Base-by-base conservation (phyloP, 1,140 invertebrate genomes). In the Drusus annulatus region DNA sequence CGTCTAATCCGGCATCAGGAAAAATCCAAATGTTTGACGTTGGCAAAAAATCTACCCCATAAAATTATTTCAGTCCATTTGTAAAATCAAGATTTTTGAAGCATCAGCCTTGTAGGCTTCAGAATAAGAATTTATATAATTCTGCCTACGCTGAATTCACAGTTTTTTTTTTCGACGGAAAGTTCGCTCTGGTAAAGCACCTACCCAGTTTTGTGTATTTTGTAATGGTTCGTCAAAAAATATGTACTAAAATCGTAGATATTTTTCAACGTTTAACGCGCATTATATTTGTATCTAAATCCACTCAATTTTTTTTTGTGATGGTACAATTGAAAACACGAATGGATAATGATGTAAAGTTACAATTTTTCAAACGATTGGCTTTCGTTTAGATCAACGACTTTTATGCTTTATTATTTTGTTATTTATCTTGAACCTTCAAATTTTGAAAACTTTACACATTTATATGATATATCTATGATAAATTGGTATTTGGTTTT, bases 31-130 rank as follows among this genome's bases (percentile, higher is more conserved):
- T 45, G 54, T 52, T 62, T 52, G 68, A 21, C 65, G 78, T 83
- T 50, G 58, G 79, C 81, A 65, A 65, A 79, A 80, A 82, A 50
- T 17, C 75, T 36, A 15, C 75, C 80, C 74, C 45, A 77, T 58
- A 68, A 82, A 82, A 83, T 83, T 83, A 83, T 83, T 83, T 71
- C 81, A 76, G 73, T 83, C 76, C 75, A 83, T 83, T 83, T 80
- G 78, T 80, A 79, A 75, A 80, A 80, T 80, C 81, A 77, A 78
- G 74, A 79, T 63, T 50, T 76, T 62, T 77, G 75, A 77, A 62
- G 58, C 28, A 62, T 77, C 58, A 76, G 73, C 75, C 74, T 19
- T 56, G 45, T 17, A 51, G 52, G 28, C 21, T 16, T 54, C 25
- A 17, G n/a, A 76, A 76, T 45, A 76, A 76, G 51, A 76, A 60